phyloP scores from a whole-genome alignment of 2,888 invertebrate species.

The Halocaridina rubra region DNA sequence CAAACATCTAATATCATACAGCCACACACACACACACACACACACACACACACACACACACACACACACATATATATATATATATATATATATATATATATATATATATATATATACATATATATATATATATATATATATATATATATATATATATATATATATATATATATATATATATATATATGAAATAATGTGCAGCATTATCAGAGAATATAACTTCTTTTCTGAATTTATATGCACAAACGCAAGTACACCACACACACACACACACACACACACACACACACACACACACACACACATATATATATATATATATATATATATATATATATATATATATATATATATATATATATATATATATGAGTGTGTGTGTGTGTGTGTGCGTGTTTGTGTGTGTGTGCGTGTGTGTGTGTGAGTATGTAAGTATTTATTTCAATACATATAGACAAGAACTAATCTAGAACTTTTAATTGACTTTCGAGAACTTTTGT shows the following conservation, averaged over 20 bases:
- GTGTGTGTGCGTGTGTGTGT: no score
- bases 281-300: constrained; percentile 20
- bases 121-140: constrained; percentile 20
- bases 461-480: no score
- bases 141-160: not conserved
- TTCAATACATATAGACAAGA: no score
- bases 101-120: constrained; percentile 14
- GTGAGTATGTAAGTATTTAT: no score
- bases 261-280: constrained; percentile 3
- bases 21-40: not conserved
- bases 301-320: constrained; percentile 1
- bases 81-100: not conserved
- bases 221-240: not conserved
- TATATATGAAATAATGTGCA: no score
- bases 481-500: no score
- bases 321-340: no score
- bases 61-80: constrained; percentile 10
- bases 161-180: not conserved
- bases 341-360: no score
- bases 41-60: not conserved
- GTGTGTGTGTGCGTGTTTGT: no score
- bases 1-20: no score
- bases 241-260: not conserved
- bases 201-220: no score
- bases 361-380: no score